These are phyloP conservation scores for Crepidodera aurea DNA, from an alignment of 2,888 invertebrate species.

Conservation along the genomic window DNA sequence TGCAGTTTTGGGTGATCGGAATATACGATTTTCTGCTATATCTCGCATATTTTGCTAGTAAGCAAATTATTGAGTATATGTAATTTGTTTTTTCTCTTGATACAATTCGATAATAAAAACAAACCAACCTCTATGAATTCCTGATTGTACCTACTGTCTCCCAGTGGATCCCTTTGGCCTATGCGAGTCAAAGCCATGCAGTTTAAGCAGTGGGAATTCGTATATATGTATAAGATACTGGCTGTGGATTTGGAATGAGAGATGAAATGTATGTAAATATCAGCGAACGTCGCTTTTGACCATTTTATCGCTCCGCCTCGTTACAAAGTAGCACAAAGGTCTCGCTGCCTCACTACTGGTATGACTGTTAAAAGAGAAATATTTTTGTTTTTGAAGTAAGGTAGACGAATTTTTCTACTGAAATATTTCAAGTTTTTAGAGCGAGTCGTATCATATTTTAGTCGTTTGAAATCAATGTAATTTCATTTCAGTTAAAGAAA, in stretches of 20 bases:
- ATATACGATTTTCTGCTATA: conserved; percentile 18
- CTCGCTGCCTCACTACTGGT: neutral
- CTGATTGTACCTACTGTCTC: no score
- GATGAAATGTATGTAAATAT: conserved; percentile 17
- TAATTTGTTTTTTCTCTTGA: no score
- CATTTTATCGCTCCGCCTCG: conserved; percentile 1
- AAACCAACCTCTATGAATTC: no score
- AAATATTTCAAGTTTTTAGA: neutral
- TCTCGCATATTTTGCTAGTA: conserved; percentile 1
- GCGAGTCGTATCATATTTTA: no score
- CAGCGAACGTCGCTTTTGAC: conserved; percentile 14
- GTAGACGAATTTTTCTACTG: neutral
- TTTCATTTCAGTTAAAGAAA: no score
- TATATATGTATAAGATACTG: conserved; percentile 5
- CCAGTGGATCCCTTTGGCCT: neutral
- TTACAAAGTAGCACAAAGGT: conserved; percentile 11
- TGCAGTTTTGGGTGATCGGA: neutral
- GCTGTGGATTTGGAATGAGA: conserved; percentile 14
- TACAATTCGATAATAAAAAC: no score
- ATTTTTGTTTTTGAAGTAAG: conserved; percentile 3
- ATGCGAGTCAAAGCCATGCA: conserved; percentile 2
- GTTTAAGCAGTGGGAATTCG: conserved; percentile 13
- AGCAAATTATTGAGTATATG: conserved; percentile 3
- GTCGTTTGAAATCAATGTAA: no score
- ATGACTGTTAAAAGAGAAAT: neutral